Evolutionary conservation across 2,113 vertebrate genomes (phyloP).

Genomic region (Phalacrocorax aristotelis): DNA sequence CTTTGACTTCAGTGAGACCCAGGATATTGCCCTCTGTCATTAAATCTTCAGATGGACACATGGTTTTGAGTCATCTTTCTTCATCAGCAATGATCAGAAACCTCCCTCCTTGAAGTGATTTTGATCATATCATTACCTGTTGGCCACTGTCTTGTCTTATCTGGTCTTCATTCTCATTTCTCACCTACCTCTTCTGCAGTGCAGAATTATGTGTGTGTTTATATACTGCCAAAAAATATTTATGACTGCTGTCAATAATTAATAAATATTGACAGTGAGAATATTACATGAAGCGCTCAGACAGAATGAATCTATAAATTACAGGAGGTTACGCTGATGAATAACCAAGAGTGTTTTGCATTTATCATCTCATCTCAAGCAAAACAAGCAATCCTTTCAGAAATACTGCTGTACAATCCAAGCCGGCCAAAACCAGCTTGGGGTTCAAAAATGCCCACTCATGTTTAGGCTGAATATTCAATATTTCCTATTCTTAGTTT

Average conservation of each 20-base stretch:
- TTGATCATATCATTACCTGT: not conserved
- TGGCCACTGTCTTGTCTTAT: not conserved
- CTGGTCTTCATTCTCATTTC: not conserved
- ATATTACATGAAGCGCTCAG: slow-evolving; percentile 21
- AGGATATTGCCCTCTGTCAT: not conserved
- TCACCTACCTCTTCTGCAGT: slow-evolving; percentile 10
- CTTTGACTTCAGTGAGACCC: not conserved
- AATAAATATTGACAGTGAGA: slow-evolving; percentile 11
- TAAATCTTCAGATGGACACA: not conserved
- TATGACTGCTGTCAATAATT: slow-evolving; percentile 5
- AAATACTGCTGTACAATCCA: slow-evolving; percentile 16
- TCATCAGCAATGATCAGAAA: not conserved
- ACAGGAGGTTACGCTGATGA: not conserved
- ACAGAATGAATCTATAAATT: slow-evolving; percentile 12
- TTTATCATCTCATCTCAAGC: not conserved
- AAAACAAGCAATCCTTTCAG: slow-evolving; percentile 1
- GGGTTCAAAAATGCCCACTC: slow-evolving; percentile 64
- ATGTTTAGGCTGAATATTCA: slow-evolving; percentile 43
- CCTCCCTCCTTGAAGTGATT: not conserved
- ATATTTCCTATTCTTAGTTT: not conserved
- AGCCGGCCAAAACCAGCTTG: slow-evolving; percentile 16
- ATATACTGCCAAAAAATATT: not conserved
- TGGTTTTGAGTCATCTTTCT: not conserved
- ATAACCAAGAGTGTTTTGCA: not conserved
- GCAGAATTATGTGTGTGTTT: not conserved